These are phyloP conservation scores for Blastobasis adustella DNA, from an alignment of 2,888 invertebrate genomes.

Conservation along the genomic window DNA sequence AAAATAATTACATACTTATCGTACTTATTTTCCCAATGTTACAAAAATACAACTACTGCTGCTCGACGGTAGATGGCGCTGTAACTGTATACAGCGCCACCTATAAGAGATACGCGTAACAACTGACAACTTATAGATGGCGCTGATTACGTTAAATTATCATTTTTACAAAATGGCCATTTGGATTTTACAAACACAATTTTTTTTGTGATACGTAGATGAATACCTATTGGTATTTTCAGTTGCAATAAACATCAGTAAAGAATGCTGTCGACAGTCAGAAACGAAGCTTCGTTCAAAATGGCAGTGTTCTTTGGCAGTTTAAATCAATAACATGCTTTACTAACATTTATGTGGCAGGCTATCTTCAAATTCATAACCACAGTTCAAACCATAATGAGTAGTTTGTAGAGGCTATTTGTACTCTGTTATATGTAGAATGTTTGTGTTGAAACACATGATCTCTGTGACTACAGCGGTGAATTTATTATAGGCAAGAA, in stretches of 20 bases:
- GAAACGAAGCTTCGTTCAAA: slow-evolving; percentile 1
- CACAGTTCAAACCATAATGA: too few species aligned
- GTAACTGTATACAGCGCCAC: slow-evolving; percentile 6
- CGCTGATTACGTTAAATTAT: slow-evolving; percentile 15
- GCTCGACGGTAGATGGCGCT: slow-evolving; percentile 21
- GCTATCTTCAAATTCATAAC: too few species aligned
- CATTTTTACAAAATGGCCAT: neutral
- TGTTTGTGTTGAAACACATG: too few species aligned
- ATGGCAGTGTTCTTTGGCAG: slow-evolving; percentile 16
- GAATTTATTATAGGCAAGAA: too few species aligned
- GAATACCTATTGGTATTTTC: too few species aligned
- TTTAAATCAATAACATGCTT: slow-evolving; percentile 21
- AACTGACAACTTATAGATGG: slow-evolving; percentile 8
- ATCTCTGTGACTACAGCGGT: too few species aligned
- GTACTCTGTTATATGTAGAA: too few species aligned
- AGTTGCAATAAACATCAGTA: too few species aligned
- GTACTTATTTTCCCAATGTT: slow-evolving; percentile 1
- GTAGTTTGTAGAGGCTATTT: too few species aligned
- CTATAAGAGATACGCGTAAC: neutral
- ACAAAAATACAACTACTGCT: slow-evolving; percentile 10
- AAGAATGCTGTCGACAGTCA: too few species aligned
- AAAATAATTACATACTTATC: neutral
- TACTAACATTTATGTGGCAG: slow-evolving; percentile 22
- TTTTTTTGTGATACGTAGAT: too few species aligned
- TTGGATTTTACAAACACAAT: too few species aligned